phyloP scores from a whole-genome alignment of 2,797 vertebrate genomes.

The Pangasius larnaudii region DNA sequence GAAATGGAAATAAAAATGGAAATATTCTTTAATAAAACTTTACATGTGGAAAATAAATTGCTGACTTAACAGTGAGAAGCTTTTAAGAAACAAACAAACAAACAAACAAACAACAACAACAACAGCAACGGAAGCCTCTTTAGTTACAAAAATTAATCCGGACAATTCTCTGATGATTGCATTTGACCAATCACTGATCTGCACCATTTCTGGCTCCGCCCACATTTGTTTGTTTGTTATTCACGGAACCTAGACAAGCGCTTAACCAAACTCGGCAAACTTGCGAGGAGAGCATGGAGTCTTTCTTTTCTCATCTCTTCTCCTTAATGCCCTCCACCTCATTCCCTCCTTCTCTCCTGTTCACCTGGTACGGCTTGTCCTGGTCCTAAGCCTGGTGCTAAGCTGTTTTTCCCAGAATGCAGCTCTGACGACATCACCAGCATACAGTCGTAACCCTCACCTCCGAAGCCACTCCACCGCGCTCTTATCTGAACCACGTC shows the following conservation, averaged over 20 bases:
- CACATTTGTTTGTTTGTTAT: background rate
- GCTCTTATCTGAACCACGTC: background rate
- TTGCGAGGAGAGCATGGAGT: background rate
- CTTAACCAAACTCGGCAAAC: no score
- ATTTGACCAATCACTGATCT: background rate
- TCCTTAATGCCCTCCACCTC: background rate
- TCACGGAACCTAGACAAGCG: background rate
- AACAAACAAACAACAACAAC: background rate
- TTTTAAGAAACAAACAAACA: background rate
- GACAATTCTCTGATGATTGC: background rate
- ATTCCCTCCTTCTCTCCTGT: background rate
- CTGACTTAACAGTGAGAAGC: background rate
- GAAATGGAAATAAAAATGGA: background rate
- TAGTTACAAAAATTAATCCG: background rate
- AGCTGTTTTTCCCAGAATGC: background rate
- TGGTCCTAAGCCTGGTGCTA: background rate
- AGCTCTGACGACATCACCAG: background rate
- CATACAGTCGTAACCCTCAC: background rate
- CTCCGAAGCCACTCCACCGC: background rate
- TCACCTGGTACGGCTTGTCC: background rate
- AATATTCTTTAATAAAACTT: background rate
- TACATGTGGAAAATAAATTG: background rate
- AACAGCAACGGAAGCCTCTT: background rate
- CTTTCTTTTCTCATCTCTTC: no score
- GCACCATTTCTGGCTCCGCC: background rate